phyloP scores from a whole-genome alignment of 1,140 invertebrate genomes.

The Pseudachorutes palmiensis region DNA sequence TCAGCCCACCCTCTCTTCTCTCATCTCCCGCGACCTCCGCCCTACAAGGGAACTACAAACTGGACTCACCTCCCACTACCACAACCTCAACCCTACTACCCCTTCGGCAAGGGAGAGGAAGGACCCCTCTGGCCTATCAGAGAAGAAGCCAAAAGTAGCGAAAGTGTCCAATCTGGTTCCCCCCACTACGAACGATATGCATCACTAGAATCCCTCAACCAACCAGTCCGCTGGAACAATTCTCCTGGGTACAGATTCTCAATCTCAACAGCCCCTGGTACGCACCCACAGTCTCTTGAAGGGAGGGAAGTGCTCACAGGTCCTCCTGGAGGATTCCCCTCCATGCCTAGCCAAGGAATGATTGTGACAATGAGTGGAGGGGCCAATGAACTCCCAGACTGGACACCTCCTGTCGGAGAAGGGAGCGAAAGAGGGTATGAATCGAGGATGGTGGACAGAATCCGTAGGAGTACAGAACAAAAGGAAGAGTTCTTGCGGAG shows the following conservation, averaged over 20 bases:
- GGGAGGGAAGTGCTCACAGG: neutral
- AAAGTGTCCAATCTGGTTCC: conserved; percentile 26
- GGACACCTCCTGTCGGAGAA: no score
- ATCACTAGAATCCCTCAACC: conserved; percentile 34
- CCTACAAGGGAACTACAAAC: conserved; percentile 36
- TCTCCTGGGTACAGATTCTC: conserved; percentile 35
- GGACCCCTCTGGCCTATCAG: conserved; percentile 20
- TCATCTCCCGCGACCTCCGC: conserved; percentile 39
- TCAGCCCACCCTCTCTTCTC: conserved; percentile 8
- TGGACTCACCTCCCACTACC: conserved; percentile 32
- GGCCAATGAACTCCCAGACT: conserved; percentile 15
- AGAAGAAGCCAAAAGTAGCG: conserved; percentile 36
- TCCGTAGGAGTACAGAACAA: conserved; percentile 71
- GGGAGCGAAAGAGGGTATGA: conserved; percentile 24
- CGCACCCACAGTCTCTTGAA: conserved; percentile 2
- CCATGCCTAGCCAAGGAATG: conserved; percentile 16
- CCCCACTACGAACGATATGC: conserved; percentile 24
- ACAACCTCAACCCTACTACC: conserved; percentile 33
- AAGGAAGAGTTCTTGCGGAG: conserved; percentile 76
- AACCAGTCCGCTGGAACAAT: conserved; percentile 24
- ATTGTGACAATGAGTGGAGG: conserved; percentile 33
- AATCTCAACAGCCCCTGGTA: conserved; percentile 34
- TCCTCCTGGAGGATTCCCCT: neutral
- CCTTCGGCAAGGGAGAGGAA: conserved; percentile 17
- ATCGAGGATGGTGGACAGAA: conserved; percentile 44